Base-by-base conservation (phyloP, 2,113 vertebrate genomes). In the Gopherus flavomarginatus region DNA sequence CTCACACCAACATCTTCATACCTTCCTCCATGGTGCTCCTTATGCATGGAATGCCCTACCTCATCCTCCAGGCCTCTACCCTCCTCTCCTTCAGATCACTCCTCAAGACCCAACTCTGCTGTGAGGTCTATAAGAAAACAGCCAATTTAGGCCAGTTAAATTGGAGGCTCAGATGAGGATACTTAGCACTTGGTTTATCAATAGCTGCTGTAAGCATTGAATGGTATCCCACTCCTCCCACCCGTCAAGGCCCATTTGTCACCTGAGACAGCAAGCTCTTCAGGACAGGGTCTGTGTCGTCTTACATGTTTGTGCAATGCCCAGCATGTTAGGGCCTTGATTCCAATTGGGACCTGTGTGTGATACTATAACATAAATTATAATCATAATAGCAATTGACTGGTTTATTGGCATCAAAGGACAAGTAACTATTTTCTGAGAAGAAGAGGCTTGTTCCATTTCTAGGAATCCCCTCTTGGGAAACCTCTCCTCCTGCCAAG, bases 381-480 rank as follows among this genome's bases (percentile, higher is more conserved):
- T 2, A 1, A 89, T 82, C 50, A 10, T 50, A 6, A 95, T 0
- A 94, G 85, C 92, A 91, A 93, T 53, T 27, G n/a, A 29, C 83
- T 95, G 81, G 65, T 29, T 94, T 8, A 6, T 56, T 78, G 78
- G n/a, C 69, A 72, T 29, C 81, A 89, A 92, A 92, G 91, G 95
- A 95, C 85, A 38, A 89, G 85, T 0, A 7, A 31, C 38, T 72
- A 47, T 84, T 77, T 80, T 12, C 1, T 44, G 24, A 44, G 72
- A 77, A 72, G n/a, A 93, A 42, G 29, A 80, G 62, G 96, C 83
- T 95, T 82, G 42, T 94, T 87, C 92, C 96, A 96, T 95, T 93
- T 95, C 56, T 92, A 94, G 92, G 92, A 57, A 65, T 29, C 94
- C 83, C 87, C 92, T 75, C 93, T 49, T 81, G 81, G 95, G 95